A percentile compares a stretch with the other conserved stretches of the same genome.
These are phyloP conservation scores for Lytechinus variegatus DNA, from an alignment of 35 echinoderm and acorn worm genomes.

Conservation along the genomic window DNA sequence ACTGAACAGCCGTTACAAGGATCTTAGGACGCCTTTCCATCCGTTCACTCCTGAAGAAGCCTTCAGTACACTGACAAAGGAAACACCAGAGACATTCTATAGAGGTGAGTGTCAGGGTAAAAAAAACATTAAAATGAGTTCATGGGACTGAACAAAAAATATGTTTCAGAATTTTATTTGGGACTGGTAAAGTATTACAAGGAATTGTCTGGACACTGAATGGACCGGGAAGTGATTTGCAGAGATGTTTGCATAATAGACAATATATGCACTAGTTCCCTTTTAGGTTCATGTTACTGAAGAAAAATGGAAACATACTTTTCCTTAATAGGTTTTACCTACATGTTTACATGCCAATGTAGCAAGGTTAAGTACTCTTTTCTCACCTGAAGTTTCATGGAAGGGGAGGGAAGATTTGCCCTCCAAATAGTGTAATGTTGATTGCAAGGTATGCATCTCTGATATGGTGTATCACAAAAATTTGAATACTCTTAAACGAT, in stretches of 20 bases:
- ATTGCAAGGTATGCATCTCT: too few species aligned
- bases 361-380: too few species aligned
- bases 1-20: constrained; percentile 95
- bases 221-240: background rate
- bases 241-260: background rate
- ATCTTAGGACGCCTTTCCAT: constrained; percentile 78
- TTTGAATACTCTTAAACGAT: too few species aligned
- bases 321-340: too few species aligned
- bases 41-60: constrained; percentile 73
- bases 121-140: background rate
- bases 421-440: too few species aligned
- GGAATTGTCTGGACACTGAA: background rate
- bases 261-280: background rate
- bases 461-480: too few species aligned
- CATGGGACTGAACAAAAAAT: background rate
- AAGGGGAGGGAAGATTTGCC: too few species aligned
- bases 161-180: background rate
- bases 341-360: too few species aligned
- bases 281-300: background rate
- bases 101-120: constrained; percentile 58
- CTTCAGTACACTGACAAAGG: constrained; percentile 89
- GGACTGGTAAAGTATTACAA: background rate
- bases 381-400: too few species aligned
- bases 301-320: too few species aligned
- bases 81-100: constrained; percentile 96